Conservation (phyloP, 2,113 vertebrate genomes). For the Coptodon rendalli region DNA sequence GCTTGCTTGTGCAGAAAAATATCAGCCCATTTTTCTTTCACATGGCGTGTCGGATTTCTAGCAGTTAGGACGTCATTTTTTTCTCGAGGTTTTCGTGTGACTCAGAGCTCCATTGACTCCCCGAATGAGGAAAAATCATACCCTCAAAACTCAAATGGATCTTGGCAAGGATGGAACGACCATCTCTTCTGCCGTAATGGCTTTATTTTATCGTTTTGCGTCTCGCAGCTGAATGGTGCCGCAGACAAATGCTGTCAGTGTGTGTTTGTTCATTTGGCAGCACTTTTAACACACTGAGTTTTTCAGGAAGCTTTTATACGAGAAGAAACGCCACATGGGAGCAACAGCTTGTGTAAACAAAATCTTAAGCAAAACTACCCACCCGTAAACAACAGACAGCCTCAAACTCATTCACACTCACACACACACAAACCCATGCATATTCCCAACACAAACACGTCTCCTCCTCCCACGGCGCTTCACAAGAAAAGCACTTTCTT, state of each 20-base stretch:
- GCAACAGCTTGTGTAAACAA: slow-evolving; percentile 52
- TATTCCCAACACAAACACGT: background rate
- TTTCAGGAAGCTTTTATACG: slow-evolving; percentile 15
- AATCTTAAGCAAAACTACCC: slow-evolving; percentile 23
- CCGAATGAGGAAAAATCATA: slow-evolving; percentile 4
- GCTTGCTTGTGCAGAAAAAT: background rate
- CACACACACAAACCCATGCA: background rate
- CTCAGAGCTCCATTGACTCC: background rate
- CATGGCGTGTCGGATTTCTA: background rate
- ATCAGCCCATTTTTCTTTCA: background rate
- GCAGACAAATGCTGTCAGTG: slow-evolving; percentile 3
- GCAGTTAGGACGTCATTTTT: background rate
- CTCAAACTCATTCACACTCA: background rate
- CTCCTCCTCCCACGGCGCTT: background rate
- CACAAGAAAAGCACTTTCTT: background rate
- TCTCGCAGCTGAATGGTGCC: background rate
- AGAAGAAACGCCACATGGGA: slow-evolving; percentile 25
- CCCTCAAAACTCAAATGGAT: background rate
- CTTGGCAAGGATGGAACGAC: background rate
- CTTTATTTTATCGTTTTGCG: slow-evolving; percentile 18
- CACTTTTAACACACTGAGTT: slow-evolving; percentile 4
- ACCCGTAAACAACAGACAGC: slow-evolving; percentile 4
- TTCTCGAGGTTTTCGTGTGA: background rate
- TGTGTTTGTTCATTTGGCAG: slow-evolving; percentile 37
- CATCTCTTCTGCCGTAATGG: background rate